Evolutionary conservation across 2,888 invertebrate species (phyloP), one percentile per base, ranked within the genome.

Genomic region (Tenthredo distinguenda): DNA sequence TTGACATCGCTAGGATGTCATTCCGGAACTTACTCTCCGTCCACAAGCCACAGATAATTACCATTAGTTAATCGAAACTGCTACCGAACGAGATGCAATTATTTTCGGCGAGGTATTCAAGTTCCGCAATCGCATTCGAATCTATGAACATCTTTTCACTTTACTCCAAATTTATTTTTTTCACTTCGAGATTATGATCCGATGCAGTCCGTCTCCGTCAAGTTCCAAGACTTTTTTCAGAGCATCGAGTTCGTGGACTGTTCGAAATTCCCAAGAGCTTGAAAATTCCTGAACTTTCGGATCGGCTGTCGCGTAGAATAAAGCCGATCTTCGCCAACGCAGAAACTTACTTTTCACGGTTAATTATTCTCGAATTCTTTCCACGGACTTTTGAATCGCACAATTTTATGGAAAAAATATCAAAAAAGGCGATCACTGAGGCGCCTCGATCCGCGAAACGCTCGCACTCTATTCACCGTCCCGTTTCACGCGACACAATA

Each of bases 381-480:
- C 0, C 21, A 58, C 58, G 58, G 58, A 12, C 2, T 62, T 26
- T 1, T 2, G 26, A 62, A 26, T 62, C 62, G 12, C 21, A 62
- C 26, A 31, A 31, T 62, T 62, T 31, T 12, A 15, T 47, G 47
- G 15, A 47, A 15, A 47, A 47, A 47, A 10, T 1, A 0, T 47
- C 6, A n/a, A n/a, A 55, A 55, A 55, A 55, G n/a, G 6, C 55
- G n/a, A n/a, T 62, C 26, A 62, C 62, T 26, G 9, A 26, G 5
- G 1, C 68, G 26, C 34, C 18, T 34, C 68, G 68, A 18, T 18
- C 15, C 15, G 18, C 26, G 55, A 77, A 31, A 50, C 15, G 9
- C 31, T 50, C 77, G 43, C 77, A 77, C 77, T 77, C 34, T 18
- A 34, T 40, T n/a, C 31, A 31, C 31, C 55, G 76, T 31, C 21